Base-by-base conservation (phyloP, 2,888 invertebrate species). In the Drosophila trichaetosa region DNA sequence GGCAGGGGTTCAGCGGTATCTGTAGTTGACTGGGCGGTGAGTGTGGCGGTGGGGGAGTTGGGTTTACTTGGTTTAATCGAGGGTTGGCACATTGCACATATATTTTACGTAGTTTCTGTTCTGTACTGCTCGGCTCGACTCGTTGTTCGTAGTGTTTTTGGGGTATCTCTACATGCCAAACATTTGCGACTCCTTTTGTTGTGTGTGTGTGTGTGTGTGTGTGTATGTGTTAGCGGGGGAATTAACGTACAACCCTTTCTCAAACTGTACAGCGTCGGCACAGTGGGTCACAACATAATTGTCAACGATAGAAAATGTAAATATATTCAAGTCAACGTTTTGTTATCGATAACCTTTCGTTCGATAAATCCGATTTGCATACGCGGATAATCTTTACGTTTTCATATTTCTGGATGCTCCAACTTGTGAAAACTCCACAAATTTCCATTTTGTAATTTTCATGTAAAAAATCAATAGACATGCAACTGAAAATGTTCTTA, bases 111-210 rank as follows among this genome's bases (percentile, higher is more conserved):
- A 75, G 78, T 71, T 78, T 71, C 71, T 38, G 34, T 53, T 70
- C 65, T 57, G 29, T 16, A 21, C 40, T 49, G 21, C 54, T 61
- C 60, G 48, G 40, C 40, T 40, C 38, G 61, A 71, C 70, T 79
- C 71, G 70, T 67, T 67, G 81, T 83, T 73, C 73, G 73, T 62
- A 70, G 67, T 67, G 76, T 36, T 78, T 64, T 53, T 53, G 34
- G 34, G 67, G 76, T 83, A 87, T 87, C 87, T 83, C 77, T 87
- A 84, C 80, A 87, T 79, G 80, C 76, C 87, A 87, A 87, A 84
- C 84, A 80, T 78, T 81, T 76, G 61, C 73, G 56, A 58, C 58
- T 69, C 36, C 54, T 24, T 21, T 31, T 54, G 46, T 57, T 48
- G 16, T 34, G 29, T 59, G 8, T 49, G 42, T 24, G 40, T 48